Conservation (phyloP, 2,113 vertebrate genomes). For the Eudorcas thomsonii region DNA sequence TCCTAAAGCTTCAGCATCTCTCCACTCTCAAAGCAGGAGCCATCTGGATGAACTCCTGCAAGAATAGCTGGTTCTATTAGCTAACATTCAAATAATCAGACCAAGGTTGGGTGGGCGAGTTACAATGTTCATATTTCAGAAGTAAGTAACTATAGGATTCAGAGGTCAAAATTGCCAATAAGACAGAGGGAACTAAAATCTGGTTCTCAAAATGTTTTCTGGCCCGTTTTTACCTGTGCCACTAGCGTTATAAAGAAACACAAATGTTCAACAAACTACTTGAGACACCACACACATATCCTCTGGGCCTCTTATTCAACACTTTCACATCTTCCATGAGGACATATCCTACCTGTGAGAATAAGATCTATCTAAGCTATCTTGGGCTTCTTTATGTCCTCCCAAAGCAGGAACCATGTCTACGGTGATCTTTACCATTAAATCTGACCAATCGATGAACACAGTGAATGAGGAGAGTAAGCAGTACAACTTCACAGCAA, state of each 20-base stretch:
- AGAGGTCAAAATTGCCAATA: not conserved
- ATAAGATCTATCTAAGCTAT: rapidly evolving
- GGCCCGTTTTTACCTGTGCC: rapidly evolving
- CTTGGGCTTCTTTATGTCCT: not conserved
- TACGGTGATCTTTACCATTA: not conserved
- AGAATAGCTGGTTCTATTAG: not conserved
- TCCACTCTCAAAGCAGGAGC: not conserved
- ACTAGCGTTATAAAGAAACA: not conserved
- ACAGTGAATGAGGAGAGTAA: too few relatives aligned
- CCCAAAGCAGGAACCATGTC: rapidly evolving
- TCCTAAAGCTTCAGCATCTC: too few relatives aligned
- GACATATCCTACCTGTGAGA: not conserved
- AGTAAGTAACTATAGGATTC: too few relatives aligned
- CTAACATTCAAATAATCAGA: not conserved
- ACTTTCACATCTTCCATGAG: too few relatives aligned
- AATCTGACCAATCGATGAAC: not conserved
- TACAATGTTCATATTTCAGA: not conserved
- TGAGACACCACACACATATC: not conserved
- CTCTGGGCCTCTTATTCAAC: not conserved
- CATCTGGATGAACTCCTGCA: not conserved
- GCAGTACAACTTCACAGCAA: too few relatives aligned
- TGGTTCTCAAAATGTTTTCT: not conserved
- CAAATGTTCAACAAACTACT: too few relatives aligned
- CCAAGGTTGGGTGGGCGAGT: not conserved
- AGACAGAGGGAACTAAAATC: not conserved